Evolutionary conservation across 2,113 vertebrate genomes (phyloP).

Genomic region (Oreochromis aureus): DNA sequence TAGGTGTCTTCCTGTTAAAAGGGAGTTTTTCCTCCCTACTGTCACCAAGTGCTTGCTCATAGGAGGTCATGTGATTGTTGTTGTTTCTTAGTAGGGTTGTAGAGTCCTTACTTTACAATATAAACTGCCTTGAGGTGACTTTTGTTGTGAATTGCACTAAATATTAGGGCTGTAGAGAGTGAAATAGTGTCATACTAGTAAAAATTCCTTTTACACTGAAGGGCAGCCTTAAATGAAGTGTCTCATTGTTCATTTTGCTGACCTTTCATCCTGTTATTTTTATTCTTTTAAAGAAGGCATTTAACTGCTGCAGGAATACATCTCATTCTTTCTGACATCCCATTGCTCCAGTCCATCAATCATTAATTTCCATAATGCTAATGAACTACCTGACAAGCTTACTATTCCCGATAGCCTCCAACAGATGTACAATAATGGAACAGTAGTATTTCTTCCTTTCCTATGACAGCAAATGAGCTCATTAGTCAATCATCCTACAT

Average conservation of each 20-base stretch:
- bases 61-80: background rate
- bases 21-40: background rate
- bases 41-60: background rate
- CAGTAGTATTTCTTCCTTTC: background rate
- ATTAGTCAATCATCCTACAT: conserved; percentile 25
- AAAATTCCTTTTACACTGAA: background rate
- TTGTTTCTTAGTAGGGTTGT: background rate
- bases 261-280: conserved; percentile 1
- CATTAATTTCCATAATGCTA: conserved; percentile 32
- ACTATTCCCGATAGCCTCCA: background rate
- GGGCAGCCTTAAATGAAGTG: background rate
- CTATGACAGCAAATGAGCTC: conserved; percentile 22
- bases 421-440: conserved; percentile 24
- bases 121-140: background rate
- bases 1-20: background rate
- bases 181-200: conserved; percentile 5
- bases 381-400: conserved; percentile 37
- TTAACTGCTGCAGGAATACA: background rate
- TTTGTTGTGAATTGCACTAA: background rate
- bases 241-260: background rate
- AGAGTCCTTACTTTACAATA: background rate
- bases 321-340: conserved; percentile 17
- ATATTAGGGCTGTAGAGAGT: background rate
- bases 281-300: background rate
- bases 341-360: conserved; percentile 18